phyloP scores from a whole-genome alignment of 1,140 invertebrate species.

The Hylyphantes graminicola region DNA sequence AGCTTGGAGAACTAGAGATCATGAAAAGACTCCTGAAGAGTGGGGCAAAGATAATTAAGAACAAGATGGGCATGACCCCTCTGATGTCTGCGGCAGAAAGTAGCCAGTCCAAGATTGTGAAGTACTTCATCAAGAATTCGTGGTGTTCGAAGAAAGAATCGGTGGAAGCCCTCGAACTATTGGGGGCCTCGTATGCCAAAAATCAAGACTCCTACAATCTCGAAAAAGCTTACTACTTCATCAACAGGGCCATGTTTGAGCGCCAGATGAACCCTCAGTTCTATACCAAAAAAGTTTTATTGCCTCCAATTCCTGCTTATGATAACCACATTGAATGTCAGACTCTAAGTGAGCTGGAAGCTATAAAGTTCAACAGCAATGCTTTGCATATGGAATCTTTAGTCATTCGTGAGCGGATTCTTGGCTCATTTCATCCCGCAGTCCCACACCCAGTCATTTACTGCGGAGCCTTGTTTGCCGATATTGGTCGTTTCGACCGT shows the following conservation, averaged over 20 bases:
- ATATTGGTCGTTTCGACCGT: slow-evolving; percentile 83
- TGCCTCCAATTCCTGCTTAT: slow-evolving; percentile 81
- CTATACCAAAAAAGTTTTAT: slow-evolving; percentile 73
- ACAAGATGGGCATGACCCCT: slow-evolving; percentile 89
- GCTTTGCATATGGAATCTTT: slow-evolving; percentile 93
- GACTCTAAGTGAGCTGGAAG: slow-evolving; percentile 80
- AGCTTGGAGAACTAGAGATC: slow-evolving; percentile 85
- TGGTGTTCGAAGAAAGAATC: slow-evolving; percentile 78
- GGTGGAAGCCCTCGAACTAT: slow-evolving; percentile 87
- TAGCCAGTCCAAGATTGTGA: slow-evolving; percentile 83
- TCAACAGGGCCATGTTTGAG: slow-evolving; percentile 76
- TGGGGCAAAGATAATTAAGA: slow-evolving; percentile 80
- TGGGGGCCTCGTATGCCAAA: slow-evolving; percentile 93
- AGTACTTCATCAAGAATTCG: slow-evolving; percentile 77
- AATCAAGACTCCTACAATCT: slow-evolving; percentile 91
- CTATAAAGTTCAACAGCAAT: slow-evolving; percentile 81
- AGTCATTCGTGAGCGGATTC: slow-evolving; percentile 86
- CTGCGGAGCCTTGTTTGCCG: slow-evolving; percentile 90
- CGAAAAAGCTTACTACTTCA: slow-evolving; percentile 78
- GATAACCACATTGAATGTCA: slow-evolving; percentile 86
- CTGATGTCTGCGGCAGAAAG: slow-evolving; percentile 89
- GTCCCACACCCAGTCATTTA: slow-evolving; percentile 88
- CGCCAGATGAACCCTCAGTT: slow-evolving; percentile 72
- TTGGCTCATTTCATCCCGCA: slow-evolving; percentile 85
- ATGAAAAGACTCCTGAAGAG: slow-evolving; percentile 83